A percentile compares a stretch with the other conserved stretches of the same genome.
Conservation (phyloP, 2,113 vertebrate genomes). For the Forbesichthys papilliferus region DNA sequence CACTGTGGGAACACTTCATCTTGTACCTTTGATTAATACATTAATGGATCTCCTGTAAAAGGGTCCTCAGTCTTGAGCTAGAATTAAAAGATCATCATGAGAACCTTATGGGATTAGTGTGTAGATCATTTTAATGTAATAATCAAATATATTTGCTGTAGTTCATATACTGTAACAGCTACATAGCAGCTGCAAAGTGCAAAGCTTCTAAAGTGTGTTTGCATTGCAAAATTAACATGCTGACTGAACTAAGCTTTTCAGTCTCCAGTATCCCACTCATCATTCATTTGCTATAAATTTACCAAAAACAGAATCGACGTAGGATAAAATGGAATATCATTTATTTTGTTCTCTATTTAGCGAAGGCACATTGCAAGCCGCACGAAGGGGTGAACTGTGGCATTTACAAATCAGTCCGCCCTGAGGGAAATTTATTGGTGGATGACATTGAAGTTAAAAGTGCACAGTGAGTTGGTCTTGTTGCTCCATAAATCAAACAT, state of each 20-base stretch:
- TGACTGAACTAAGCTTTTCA: slow-evolving; percentile 44
- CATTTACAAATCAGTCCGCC: slow-evolving; percentile 68
- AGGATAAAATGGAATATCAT: slow-evolving; percentile 68
- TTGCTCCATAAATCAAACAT: slow-evolving; percentile 55
- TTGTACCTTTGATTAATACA: slow-evolving; percentile 50
- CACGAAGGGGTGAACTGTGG: slow-evolving; percentile 61
- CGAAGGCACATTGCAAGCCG: slow-evolving; percentile 70
- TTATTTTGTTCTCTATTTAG: slow-evolving; percentile 57
- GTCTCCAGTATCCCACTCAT: slow-evolving; percentile 63
- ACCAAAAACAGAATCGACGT: slow-evolving; percentile 25
- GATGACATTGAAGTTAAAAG: slow-evolving; percentile 78
- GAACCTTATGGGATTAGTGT: slow-evolving; percentile 43
- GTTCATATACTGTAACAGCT: not conserved
- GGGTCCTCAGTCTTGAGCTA: not conserved
- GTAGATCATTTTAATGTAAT: slow-evolving; percentile 5
- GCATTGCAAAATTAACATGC: slow-evolving; percentile 27
- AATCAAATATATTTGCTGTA: slow-evolving; percentile 16
- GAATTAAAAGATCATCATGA: slow-evolving; percentile 20
- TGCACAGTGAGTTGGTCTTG: slow-evolving; percentile 37
- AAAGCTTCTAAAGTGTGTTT: slow-evolving; percentile 20
- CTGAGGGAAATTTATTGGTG: slow-evolving; percentile 63
- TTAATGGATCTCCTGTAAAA: slow-evolving; percentile 20
- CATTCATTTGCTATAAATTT: slow-evolving; percentile 65
- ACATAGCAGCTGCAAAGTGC: not conserved
- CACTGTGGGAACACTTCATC: not conserved